These are phyloP conservation scores for Zygothrica quintamaculata DNA, from an alignment of 2,888 invertebrate species.

Conservation along the genomic window DNA sequence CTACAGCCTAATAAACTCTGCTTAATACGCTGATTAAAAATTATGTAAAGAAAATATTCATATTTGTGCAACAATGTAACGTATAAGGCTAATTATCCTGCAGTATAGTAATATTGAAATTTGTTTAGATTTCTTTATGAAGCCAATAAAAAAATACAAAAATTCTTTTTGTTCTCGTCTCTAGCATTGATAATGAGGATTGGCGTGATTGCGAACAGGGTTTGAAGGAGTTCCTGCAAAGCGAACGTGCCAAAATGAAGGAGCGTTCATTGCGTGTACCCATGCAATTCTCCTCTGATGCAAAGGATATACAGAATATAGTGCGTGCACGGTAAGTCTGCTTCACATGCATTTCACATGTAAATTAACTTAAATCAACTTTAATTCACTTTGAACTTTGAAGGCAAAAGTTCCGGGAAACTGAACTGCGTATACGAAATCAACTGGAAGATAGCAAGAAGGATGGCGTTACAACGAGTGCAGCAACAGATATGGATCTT, in stretches of 20 bases:
- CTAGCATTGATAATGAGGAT: slow-evolving; percentile 82
- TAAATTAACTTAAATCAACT: not conserved
- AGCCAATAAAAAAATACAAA: no score
- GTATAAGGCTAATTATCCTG: no score
- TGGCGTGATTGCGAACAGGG: slow-evolving; percentile 83
- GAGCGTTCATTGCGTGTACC: slow-evolving; percentile 75
- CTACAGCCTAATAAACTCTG: slow-evolving; percentile 10
- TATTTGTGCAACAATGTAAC: no score
- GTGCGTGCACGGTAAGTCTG: slow-evolving; percentile 79
- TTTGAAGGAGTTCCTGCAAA: slow-evolving; percentile 82
- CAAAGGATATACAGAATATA: slow-evolving; percentile 80
- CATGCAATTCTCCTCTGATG: slow-evolving; percentile 80
- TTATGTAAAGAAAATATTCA: slow-evolving; percentile 16
- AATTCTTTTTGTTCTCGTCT: not conserved
- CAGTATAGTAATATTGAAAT: no score
- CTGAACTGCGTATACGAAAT: slow-evolving; percentile 77
- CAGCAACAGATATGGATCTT: slow-evolving; percentile 24
- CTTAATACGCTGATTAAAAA: slow-evolving; percentile 37
- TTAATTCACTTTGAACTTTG: not conserved
- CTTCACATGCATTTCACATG: not conserved
- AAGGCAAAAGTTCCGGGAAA: slow-evolving; percentile 82
- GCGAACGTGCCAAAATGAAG: slow-evolving; percentile 81
- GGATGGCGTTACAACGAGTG: slow-evolving; percentile 25
- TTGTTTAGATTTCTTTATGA: no score
- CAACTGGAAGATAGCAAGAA: slow-evolving; percentile 72